phyloP scores from a whole-genome alignment of 2,888 invertebrate species.

The Chymomyza amoena region DNA sequence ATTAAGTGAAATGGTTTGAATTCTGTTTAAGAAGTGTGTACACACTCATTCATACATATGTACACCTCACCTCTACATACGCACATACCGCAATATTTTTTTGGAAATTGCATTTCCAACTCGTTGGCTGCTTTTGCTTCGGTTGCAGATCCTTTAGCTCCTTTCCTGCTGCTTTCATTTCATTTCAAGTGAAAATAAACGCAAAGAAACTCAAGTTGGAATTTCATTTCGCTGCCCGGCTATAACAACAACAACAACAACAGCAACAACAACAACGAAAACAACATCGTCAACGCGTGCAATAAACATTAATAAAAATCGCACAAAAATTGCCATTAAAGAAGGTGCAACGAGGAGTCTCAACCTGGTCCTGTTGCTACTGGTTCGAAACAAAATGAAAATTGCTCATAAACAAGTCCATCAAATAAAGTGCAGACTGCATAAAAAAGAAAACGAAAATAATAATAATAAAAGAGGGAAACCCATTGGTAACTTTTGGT shows the following conservation, averaged over 20 bases:
- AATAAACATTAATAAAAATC: conserved; percentile 71
- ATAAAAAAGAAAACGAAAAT: neutral
- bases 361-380: conserved; percentile 5
- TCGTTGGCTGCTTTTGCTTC: conserved; percentile 19
- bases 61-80: neutral
- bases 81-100: conserved; percentile 42
- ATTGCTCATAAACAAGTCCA: conserved; percentile 71
- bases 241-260: conserved; percentile 8
- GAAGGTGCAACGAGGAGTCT: conserved; percentile 44
- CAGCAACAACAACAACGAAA: neutral
- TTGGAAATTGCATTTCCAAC: conserved; percentile 60
- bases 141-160: neutral
- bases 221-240: conserved; percentile 42
- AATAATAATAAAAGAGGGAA: neutral
- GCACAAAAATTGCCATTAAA: conserved; percentile 61
- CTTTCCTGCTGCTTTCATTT: neutral
- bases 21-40: too few relatives aligned
- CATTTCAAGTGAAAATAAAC: conserved; percentile 14
- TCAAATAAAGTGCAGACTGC: conserved; percentile 64
- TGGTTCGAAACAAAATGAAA: conserved; percentile 26
- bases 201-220: conserved; percentile 45
- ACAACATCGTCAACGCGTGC: conserved; percentile 19
- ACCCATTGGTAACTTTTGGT: conserved; percentile 54
- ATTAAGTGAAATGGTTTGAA: too few relatives aligned
- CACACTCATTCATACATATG: neutral